Evolutionary conservation across 37 sponge, comb jelly and placozoan genomes (phyloP).

Genomic region (Eunapius fragilis): DNA sequence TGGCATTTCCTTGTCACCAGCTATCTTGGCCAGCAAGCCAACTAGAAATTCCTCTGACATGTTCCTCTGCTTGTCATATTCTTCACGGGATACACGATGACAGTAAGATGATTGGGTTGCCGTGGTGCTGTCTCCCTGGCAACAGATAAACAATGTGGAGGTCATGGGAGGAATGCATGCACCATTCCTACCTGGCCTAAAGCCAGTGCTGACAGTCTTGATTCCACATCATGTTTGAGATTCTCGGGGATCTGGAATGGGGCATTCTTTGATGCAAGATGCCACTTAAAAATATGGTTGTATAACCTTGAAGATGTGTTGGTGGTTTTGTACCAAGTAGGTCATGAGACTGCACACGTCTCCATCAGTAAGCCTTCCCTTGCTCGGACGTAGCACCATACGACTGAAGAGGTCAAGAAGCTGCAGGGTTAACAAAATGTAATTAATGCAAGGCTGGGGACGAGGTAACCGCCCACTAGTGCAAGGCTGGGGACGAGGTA

Average conservation of each 20-base stretch:
- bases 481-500: too few relatives aligned
- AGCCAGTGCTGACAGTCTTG: conserved; percentile 14
- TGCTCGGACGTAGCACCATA: conserved; percentile 8
- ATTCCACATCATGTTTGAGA: conserved; percentile 43
- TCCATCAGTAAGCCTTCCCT: neutral
- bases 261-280: neutral
- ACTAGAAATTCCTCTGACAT: conserved; percentile 20
- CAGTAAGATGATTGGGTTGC: conserved; percentile 13
- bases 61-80: conserved; percentile 45
- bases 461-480: too few relatives aligned
- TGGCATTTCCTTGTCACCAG: conserved; percentile 30
- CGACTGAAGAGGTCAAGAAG: conserved; percentile 36
- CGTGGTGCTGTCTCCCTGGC: neutral
- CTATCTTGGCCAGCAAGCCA: conserved; percentile 54
- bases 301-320: conserved; percentile 58
- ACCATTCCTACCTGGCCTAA: conserved; percentile 15
- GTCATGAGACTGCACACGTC: conserved; percentile 8
- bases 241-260: conserved; percentile 50
- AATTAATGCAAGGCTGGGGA: too few relatives aligned
- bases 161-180: neutral
- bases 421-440: neutral
- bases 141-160: neutral
- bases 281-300: neutral
- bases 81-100: conserved; percentile 26
- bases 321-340: conserved; percentile 64